phyloP scores from a whole-genome alignment of 2,797 vertebrate genomes.

The Adrianichthys oophorus region DNA sequence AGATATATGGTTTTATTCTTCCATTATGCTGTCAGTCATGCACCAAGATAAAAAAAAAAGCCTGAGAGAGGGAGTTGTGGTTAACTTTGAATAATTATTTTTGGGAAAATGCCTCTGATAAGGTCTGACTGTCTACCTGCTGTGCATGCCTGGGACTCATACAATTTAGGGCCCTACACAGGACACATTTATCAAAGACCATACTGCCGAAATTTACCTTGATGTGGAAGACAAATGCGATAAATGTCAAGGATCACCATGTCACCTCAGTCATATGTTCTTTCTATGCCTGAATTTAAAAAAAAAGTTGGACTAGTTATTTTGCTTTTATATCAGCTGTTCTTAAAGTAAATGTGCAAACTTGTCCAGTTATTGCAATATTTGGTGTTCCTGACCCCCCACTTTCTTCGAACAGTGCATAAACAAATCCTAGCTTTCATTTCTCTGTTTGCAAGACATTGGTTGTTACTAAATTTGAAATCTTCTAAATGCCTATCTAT shows the following conservation, averaged over 20 bases:
- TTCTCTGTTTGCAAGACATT: too few species aligned
- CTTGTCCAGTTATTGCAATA: too few species aligned
- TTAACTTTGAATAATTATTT: too few species aligned
- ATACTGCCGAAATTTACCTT: not conserved
- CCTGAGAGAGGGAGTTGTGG: too few species aligned
- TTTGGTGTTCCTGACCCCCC: too few species aligned
- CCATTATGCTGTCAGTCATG: too few species aligned
- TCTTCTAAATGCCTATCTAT: too few species aligned
- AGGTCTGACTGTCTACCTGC: not conserved
- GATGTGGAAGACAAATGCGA: not conserved
- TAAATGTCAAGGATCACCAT: not conserved
- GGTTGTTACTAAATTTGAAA: too few species aligned
- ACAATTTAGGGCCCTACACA: not conserved
- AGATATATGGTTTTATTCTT: too few species aligned
- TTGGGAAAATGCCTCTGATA: not conserved
- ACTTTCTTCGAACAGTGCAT: too few species aligned
- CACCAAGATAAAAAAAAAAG: too few species aligned
- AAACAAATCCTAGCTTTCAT: too few species aligned
- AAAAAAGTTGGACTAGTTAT: not conserved
- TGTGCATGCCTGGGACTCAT: not conserved
- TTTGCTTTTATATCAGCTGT: not conserved
- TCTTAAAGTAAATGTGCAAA: not conserved
- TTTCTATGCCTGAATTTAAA: not conserved
- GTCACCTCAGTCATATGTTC: not conserved
- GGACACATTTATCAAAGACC: not conserved